phyloP scores from a whole-genome alignment of 2,113 vertebrate species.

The Gnathonemus longibarbis region DNA sequence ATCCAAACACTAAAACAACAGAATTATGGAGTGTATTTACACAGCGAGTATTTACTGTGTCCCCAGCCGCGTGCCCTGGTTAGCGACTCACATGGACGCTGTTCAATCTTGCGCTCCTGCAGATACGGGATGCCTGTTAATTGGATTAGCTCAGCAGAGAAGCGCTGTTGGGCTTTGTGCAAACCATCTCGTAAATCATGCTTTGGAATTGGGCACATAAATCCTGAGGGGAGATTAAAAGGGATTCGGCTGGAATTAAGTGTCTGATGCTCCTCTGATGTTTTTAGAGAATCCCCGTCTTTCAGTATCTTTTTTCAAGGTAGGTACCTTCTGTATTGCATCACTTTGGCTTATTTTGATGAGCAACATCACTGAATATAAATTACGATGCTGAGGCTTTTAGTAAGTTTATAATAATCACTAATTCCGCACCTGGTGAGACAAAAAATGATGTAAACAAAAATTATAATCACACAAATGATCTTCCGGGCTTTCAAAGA shows the following conservation, averaged over 20 bases:
- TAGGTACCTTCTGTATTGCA: neutral
- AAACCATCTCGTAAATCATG: slow-evolving; percentile 32
- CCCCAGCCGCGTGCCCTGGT: neutral
- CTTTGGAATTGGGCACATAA: slow-evolving; percentile 27
- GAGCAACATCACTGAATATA: neutral
- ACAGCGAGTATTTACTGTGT: neutral
- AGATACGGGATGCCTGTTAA: slow-evolving; percentile 23
- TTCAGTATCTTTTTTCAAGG: neutral
- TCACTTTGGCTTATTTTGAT: neutral
- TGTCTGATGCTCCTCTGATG: slow-evolving; percentile 15
- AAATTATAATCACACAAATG: neutral
- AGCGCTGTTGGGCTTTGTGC: slow-evolving; percentile 13
- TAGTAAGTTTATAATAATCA: neutral
- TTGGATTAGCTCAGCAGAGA: slow-evolving; percentile 34
- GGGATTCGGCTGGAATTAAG: slow-evolving; percentile 30
- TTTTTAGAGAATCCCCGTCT: slow-evolving; percentile 12
- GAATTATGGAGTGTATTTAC: neutral
- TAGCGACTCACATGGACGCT: neutral
- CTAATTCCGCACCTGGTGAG: neutral
- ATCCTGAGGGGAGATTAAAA: slow-evolving; percentile 34
- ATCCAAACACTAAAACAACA: neutral
- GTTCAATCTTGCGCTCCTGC: slow-evolving; percentile 4
- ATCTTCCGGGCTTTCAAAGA: neutral
- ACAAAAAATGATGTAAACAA: neutral
- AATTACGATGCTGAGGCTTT: neutral